These are phyloP conservation scores for Lepetodrilus schrolli DNA, from an alignment of 2,888 invertebrate genomes.

Conservation along the genomic window DNA sequence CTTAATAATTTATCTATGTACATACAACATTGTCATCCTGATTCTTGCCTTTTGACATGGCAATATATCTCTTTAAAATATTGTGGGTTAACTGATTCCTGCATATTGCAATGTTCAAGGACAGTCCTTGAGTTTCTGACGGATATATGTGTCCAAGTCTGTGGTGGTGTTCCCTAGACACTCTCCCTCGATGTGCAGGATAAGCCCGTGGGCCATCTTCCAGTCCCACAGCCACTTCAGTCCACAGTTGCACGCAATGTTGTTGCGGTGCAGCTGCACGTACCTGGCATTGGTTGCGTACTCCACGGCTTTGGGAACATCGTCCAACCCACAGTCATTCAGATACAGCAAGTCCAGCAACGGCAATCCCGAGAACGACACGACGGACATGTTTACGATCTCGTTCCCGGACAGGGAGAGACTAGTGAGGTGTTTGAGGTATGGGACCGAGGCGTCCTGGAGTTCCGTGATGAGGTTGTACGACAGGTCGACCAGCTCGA, in stretches of 20 bases:
- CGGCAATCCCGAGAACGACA: constrained; percentile 8
- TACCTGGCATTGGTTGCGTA: constrained; percentile 14
- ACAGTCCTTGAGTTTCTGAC: constrained; percentile 23
- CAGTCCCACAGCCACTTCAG: constrained; percentile 28
- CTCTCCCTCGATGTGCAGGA: constrained; percentile 20
- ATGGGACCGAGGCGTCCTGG: constrained; percentile 13
- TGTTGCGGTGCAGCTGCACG: constrained; percentile 24
- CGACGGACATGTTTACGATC: constrained; percentile 2
- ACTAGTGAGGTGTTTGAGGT: neutral
- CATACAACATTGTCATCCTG: neutral
- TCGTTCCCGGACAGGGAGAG: constrained; percentile 23
- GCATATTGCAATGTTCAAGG: constrained; percentile 6
- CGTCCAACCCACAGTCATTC: constrained; percentile 25
- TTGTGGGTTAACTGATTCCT: neutral
- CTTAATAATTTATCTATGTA: neutral
- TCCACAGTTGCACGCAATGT: constrained; percentile 26
- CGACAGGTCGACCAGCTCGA: constrained; percentile 18
- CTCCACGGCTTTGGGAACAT: constrained; percentile 28
- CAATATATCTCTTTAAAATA: neutral
- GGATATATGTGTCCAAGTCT: constrained; percentile 17
- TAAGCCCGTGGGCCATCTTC: constrained; percentile 25
- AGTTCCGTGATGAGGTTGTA: constrained; percentile 20
- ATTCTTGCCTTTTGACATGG: neutral
- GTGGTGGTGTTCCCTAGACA: neutral
- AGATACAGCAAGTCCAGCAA: constrained; percentile 16